Percentiles rank a stretch among this genome's conserved stretches.
Evolutionary conservation across 2,113 vertebrate genomes (phyloP).

Genomic region (Calypte anna): DNA sequence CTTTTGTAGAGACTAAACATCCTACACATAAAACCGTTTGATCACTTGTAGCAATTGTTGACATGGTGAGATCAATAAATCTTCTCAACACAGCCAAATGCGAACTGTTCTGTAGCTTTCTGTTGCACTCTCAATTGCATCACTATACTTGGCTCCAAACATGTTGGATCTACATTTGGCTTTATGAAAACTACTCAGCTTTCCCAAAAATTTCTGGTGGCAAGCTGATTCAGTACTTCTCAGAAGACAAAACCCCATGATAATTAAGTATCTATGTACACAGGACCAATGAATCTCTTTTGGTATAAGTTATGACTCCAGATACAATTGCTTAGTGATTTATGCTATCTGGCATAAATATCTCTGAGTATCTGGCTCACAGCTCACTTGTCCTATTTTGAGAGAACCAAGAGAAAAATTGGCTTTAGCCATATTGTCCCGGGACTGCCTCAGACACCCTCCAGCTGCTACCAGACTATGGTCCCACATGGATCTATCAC

Average conservation of each 20-base stretch:
- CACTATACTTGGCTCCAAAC: not conserved
- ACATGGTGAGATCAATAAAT: not conserved
- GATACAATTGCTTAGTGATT: not conserved
- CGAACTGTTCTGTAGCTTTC: not conserved
- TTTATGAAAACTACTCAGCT: not conserved
- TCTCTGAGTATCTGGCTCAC: too few species aligned
- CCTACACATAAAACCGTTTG: not conserved
- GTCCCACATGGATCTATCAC: too few species aligned
- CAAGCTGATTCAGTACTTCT: not conserved
- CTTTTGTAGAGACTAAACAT: not conserved
- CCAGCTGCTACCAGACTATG: too few species aligned
- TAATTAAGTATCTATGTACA: not conserved
- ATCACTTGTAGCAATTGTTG: not conserved
- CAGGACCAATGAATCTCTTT: not conserved
- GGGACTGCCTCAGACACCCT: too few species aligned
- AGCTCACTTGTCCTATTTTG: too few species aligned
- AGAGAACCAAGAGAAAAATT: too few species aligned
- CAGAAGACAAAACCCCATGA: not conserved
- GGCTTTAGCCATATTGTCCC: too few species aligned
- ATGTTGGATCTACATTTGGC: not conserved
- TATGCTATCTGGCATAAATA: not conserved
- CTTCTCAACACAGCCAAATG: not conserved
- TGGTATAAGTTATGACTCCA: not conserved
- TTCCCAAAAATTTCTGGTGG: not conserved
- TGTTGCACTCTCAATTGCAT: not conserved